These are phyloP conservation scores for Anguilla megastoma DNA, from an alignment of 2,797 vertebrate genomes.

Conservation along the genomic window DNA sequence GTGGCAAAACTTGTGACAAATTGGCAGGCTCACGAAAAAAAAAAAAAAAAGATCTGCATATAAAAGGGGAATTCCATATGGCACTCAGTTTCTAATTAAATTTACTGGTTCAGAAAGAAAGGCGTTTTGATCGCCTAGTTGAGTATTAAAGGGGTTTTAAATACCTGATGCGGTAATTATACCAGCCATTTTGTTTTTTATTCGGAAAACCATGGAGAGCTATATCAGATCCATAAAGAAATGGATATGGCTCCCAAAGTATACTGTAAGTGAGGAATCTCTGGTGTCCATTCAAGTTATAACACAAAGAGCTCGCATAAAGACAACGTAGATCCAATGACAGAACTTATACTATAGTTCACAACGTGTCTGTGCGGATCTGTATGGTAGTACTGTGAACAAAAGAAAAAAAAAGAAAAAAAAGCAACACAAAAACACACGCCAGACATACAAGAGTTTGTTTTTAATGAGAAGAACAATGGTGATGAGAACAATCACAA, in stretches of 20 bases:
- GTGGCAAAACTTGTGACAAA: background rate
- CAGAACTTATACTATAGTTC: background rate
- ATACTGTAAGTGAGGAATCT: background rate
- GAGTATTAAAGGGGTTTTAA: background rate
- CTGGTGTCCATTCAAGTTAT: background rate
- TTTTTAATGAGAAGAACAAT: background rate
- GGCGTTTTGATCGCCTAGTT: background rate
- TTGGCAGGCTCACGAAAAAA: background rate
- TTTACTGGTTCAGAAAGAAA: background rate
- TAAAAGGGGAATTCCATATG: background rate
- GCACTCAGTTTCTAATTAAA: slow-evolving; percentile 9
- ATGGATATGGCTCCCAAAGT: background rate
- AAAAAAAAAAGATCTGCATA: background rate
- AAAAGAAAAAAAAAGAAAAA: background rate
- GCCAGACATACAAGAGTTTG: background rate
- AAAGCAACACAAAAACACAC: background rate
- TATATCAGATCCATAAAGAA: background rate
- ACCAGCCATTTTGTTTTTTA: background rate
- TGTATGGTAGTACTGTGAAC: background rate
- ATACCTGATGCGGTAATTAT: background rate
- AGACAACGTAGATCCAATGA: background rate
- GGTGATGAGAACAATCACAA: background rate
- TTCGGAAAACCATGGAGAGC: background rate
- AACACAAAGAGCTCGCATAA: background rate
- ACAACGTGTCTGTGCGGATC: background rate